These are phyloP conservation scores for Neotoxoptera formosana DNA, from an alignment of 1,140 invertebrate species.

Conservation along the genomic window DNA sequence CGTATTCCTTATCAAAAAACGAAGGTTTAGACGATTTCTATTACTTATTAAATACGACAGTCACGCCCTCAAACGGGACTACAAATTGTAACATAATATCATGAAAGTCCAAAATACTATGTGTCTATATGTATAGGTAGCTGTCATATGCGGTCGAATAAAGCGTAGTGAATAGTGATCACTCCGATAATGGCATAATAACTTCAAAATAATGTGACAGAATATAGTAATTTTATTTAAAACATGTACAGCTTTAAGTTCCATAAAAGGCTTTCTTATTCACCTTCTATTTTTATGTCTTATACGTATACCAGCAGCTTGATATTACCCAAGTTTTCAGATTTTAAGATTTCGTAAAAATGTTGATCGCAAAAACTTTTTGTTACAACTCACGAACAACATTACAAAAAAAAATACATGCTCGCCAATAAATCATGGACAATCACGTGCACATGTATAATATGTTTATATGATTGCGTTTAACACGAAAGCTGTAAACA, in stretches of 20 bases:
- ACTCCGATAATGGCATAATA: background rate
- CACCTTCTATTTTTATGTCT: background rate
- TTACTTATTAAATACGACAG: background rate
- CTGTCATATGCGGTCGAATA: background rate
- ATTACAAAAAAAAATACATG: background rate
- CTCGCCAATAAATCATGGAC: background rate
- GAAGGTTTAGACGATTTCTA: background rate
- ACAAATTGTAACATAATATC: background rate
- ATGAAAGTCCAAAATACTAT: background rate
- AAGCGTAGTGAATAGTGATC: background rate
- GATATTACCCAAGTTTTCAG: conserved; percentile 34
- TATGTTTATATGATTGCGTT: conserved; percentile 37
- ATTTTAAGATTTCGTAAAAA: conserved; percentile 22
- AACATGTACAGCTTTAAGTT: background rate
- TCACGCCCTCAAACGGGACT: background rate
- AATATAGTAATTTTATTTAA: conserved; percentile 26
- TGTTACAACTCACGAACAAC: background rate
- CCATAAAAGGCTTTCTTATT: background rate
- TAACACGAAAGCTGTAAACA: conserved; percentile 3
- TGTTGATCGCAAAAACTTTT: conserved; percentile 37
- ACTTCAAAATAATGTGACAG: background rate
- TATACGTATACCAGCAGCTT: background rate
- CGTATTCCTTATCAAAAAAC: background rate
- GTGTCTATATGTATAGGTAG: background rate
- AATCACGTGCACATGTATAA: conserved; percentile 31